Evolutionary conservation across 2,888 invertebrate genomes (phyloP), one percentile per base, ranked within the genome.

Genomic region (Ptychoptera contaminata): DNA sequence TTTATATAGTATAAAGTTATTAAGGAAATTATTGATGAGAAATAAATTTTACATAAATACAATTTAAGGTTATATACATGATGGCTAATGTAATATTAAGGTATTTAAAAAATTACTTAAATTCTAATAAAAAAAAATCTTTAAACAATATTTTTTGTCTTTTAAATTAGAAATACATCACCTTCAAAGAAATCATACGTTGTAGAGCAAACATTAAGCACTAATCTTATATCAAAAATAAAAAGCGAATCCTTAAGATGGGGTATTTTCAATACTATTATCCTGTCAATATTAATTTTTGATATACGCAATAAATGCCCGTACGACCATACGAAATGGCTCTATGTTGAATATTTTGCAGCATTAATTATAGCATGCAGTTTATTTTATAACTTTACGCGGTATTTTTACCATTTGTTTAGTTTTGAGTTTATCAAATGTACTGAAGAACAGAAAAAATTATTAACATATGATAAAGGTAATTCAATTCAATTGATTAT

Each of bases 381-480:
- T 52, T 60, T 69, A 1, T 10, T 71, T 2, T 71, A 71, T 50
- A 73, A 77, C 53, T 59, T 74, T 38, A 51, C 57, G 15, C 66
- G 60, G 51, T 74, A 71, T 53, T 53, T 67, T 2, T 63, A 62
- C 52, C 65, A 66, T 48, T 58, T 62, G 11, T 57, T 68, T 9
- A 63, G 53, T 14, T 55, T 53, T 4, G 54, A 55, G 39, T 70
- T 71, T 6, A 63, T 76, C 11, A 50, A 57, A 2, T 62, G 75
- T 2, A 73, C 68, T 11, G 57, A 63, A 8, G 60, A 63, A 38
- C 76, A 77, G 50, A 68, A 70, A 51, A 61, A 63, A 51, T 58
- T 77, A 12, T 57, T 77, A 11, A 71, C 70, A 47, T 65, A 74
- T 42, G 64, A 66, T 35, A 68, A 71, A 46, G 55, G 55, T 39